Evolutionary conservation across 1,140 invertebrate genomes (phyloP).

Genomic region (Stratiolaelaps scimitus): DNA sequence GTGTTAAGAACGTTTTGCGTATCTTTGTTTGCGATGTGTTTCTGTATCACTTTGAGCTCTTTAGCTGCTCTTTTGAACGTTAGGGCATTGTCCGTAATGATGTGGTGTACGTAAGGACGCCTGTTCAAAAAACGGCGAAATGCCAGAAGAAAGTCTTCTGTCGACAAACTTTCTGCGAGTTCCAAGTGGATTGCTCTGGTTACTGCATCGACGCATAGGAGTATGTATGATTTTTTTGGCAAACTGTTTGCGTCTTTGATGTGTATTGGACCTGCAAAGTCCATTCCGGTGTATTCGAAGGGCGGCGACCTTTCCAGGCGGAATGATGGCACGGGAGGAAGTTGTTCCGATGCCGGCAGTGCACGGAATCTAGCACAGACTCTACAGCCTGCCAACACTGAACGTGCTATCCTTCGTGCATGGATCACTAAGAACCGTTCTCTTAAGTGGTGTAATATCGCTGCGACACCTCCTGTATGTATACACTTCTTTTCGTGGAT

Average conservation of each 20-base stretch:
- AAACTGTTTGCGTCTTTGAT: neutral
- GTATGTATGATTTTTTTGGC: neutral
- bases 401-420: neutral
- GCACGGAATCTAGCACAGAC: neutral
- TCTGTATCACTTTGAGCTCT: too few species aligned
- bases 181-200: neutral
- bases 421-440: neutral
- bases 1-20: neutral
- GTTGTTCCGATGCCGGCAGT: neutral
- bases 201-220: neutral
- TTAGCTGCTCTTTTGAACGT: neutral
- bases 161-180: neutral
- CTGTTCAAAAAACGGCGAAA: neutral
- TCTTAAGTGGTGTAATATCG: neutral
- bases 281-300: neutral
- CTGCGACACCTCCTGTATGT: neutral
- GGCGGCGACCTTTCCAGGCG: neutral
- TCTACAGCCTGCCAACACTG: neutral
- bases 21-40: too few species aligned
- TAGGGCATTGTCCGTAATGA: neutral
- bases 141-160: neutral
- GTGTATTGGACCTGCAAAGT: neutral
- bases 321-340: neutral
- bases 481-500: too few species aligned
- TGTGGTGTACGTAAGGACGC: neutral